Evolutionary conservation across 2,113 vertebrate genomes (phyloP).

Genomic region (Microtus pennsylvanicus): DNA sequence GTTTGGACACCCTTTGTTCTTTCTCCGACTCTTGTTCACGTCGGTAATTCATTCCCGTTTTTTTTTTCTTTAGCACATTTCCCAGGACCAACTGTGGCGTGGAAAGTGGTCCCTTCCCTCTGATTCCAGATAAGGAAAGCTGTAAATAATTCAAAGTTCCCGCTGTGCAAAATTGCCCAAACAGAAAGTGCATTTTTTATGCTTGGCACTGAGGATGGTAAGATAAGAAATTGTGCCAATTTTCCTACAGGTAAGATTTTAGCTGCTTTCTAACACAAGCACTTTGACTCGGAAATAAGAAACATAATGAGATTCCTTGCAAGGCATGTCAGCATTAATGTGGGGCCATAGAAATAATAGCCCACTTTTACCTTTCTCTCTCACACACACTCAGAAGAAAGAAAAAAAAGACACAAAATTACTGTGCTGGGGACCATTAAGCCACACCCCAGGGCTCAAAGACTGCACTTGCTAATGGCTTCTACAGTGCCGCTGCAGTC

Average conservation of each 20-base stretch:
- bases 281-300: conserved; percentile 63
- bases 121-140: conserved; percentile 59
- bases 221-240: conserved; percentile 73
- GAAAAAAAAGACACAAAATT: neutral
- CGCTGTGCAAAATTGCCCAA: conserved; percentile 71
- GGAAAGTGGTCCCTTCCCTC: conserved; percentile 42
- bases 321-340: neutral
- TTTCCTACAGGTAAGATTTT: conserved; percentile 72
- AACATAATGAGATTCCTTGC: conserved; percentile 29
- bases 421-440: neutral
- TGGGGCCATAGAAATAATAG: neutral
- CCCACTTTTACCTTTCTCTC: conserved; percentile 6
- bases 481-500: no score
- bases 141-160: conserved; percentile 71
- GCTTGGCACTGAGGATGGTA: conserved; percentile 55
- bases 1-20: neutral
- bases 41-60: neutral
- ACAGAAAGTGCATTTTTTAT: conserved; percentile 63
- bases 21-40: neutral
- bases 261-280: conserved; percentile 50
- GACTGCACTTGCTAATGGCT: neutral
- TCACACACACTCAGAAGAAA: neutral
- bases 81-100: conserved; percentile 23
- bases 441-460: neutral
- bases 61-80: conserved; percentile 18